Evolutionary conservation across 2,888 invertebrate species (phyloP), one percentile per base, ranked within the genome.

Genomic region (Cataglyphis albicans): DNA sequence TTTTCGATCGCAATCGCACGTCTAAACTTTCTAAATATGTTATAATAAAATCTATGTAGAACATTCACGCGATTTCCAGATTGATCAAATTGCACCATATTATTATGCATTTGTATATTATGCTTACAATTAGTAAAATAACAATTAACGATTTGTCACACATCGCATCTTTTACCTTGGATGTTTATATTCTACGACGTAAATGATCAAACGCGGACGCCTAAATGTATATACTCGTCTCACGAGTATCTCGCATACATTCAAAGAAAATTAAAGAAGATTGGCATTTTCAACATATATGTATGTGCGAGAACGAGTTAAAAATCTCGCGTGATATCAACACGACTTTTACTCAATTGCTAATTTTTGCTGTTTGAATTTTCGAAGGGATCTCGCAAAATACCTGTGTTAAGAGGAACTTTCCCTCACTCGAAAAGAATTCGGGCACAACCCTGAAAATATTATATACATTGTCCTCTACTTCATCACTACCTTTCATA

Each of bases 391-490:
- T 52, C 59, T 64, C 32, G 35, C 32, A 21, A 32, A 78, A 68
- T 48, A 72, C 57, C 35, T 18, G 21, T 35, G 1, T 29, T 61
- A 29, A 38, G 48, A 82, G 64, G 57, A 59, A 38, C 63, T 75
- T 74, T 76, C 68, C 64, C 68, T 78, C 75, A 61, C 35, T 65
- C 76, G 74, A 61, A 63, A 41, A 52, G 5, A 81, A 78, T 41
- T 85, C 72, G 78, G 61, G 70, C 80, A 76, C 65, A 85, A 88
- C 72, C 32, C 76, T 80, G 52, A 86, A 78, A 85, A 68, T 86
- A 91, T 88, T 92, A 92, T 92, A 65, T 91, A 92, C 90, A 92
- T 85, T 87, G 82, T 87, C 82, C 64, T 64, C 67, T 63, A 86
- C 61, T 74, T 81, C 68, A 38, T 70, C 64, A 76, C 81, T 74